Evolutionary conservation across 2,113 vertebrate genomes (phyloP), one percentile per base, ranked within the genome.

Genomic region (Chauna torquata): DNA sequence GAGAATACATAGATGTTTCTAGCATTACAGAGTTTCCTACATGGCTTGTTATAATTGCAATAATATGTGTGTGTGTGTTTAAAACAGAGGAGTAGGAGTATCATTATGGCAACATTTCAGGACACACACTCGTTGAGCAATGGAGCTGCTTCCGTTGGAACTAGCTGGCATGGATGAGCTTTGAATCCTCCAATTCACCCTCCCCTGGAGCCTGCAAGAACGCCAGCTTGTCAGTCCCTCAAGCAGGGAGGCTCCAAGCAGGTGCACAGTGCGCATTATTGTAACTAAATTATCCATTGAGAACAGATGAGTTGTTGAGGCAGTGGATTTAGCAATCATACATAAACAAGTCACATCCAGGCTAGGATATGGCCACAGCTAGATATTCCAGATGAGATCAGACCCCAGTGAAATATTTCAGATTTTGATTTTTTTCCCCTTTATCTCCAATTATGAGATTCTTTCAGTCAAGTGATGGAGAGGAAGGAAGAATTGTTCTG

Each of bases 211-310:
- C 25, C 50, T 49, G 7, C 36, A 23, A 16, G 57, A 32, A 78
- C 15, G 27, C 45, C 32, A 58, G 25, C 16, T 27, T 64, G 66
- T 32, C 45, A 8, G 6, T 11, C 24, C 40, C 30, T 27, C 5
- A 7, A 36, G 54, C 58, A 79, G 16, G 24, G 50, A 55, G 27
- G 61, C 17, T 79, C 40, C 45, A 61, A 71, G 2, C 10, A 16
- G 15, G 34, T 0, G 0, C 24, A 8, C 0, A 1, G 68, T 36
- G 23, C 44, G 36, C 11, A 2, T 8, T n/a, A 1, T 23, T 72
- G 28, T 28, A 27, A 8, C 40, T 61, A 4, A 3, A 1, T 40
- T 36, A 13, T 32, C 47, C 32, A 2, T n/a, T 17, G 28, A 77
- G 18, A 9, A 7, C 3, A 13, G 3, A 22, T 23, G n/a, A 49